Base-by-base conservation (phyloP, 64 coral and sea anemone genomes). In the Orbicella faveolata region DNA sequence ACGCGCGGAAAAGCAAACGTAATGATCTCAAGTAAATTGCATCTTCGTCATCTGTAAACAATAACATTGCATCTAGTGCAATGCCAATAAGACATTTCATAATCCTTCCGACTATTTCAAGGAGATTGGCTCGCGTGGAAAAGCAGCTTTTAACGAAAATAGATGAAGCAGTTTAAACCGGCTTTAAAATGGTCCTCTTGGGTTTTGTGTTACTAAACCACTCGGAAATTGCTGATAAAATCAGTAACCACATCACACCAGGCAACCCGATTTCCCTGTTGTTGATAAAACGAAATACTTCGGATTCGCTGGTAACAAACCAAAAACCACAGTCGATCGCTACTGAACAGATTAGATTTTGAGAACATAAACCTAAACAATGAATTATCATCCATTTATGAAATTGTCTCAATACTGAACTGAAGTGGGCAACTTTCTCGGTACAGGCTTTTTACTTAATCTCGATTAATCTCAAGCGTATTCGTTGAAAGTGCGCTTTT, bases 211-310 rank as follows among this genome's bases (percentile, higher is more conserved):
- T 25, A 6, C 33, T 41, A 41, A 83, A 39, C 6, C 62, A 61
- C 34, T 67, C 62, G 80, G 80, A 41, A 67, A 83, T 41, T 33
- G 34, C 79, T 61, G 79, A 81, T 36, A 81, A 17, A 35, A 61
- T 78, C 44, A 26, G 41, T 48, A 48, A 48, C 44, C 48, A 11
- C 35, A 3, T 39, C 20, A 52, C 61, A 18, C 10, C 59, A 62
- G 19, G 16, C 17, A 36, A 62, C 7, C 66, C 80, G 37, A 63
- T 48, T 83, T 57, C 77, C 77, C 3, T 3, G 44, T 11, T 1
- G 34, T 12, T 41, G 80, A 83, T 41, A 83, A 83, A 33, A 67
- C 21, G 67, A 66, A 83, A 18, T 30, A 83, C 59, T 65, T 39
- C 64, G 11, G 55, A 59, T 59, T 19, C 18, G 1, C 6, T 61